Percentiles rank a stretch among this genome's conserved stretches.
Conservation (phyloP, 2,797 vertebrate genomes). For the Onychomys arenicola region DNA sequence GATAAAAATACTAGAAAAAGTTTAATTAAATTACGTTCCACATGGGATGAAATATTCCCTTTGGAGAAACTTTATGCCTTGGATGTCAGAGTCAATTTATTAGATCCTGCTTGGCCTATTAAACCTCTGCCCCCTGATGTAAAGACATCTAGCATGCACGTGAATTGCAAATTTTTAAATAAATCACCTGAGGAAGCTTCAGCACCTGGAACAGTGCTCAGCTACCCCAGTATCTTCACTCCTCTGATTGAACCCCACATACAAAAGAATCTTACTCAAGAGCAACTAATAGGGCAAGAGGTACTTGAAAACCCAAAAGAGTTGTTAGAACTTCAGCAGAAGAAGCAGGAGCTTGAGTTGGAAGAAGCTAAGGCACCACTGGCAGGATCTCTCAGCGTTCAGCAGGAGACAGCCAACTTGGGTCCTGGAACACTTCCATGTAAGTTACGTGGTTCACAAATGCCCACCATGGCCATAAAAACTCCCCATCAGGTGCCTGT, state of each 20-base stretch:
- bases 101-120: slow-evolving; percentile 99
- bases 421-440: slow-evolving; percentile 86
- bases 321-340: slow-evolving; percentile 99
- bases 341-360: slow-evolving; percentile 98
- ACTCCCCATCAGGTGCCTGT: slow-evolving; percentile 83
- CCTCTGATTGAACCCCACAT: slow-evolving; percentile 89
- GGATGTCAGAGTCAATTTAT: slow-evolving; percentile 96
- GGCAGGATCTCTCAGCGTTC: slow-evolving; percentile 92
- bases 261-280: slow-evolving; percentile 92
- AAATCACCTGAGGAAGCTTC: slow-evolving; percentile 93
- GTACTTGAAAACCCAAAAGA: slow-evolving; percentile 99
- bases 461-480: slow-evolving; percentile 86
- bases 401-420: slow-evolving; percentile 87
- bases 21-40: slow-evolving; percentile 99
- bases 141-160: slow-evolving; percentile 97
- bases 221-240: slow-evolving; percentile 89
- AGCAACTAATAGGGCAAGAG: slow-evolving; percentile 97
- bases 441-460: slow-evolving; percentile 84
- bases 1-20: slow-evolving; percentile 99
- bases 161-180: slow-evolving; percentile 98
- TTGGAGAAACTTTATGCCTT: slow-evolving; percentile 97
- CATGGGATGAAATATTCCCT: slow-evolving; percentile 99
- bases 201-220: slow-evolving; percentile 87
- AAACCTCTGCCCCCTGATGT: slow-evolving; percentile 96
- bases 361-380: slow-evolving; percentile 99